These are phyloP conservation scores for Graptemys geographica DNA, from an alignment of 2,797 vertebrate species.

Conservation along the genomic window DNA sequence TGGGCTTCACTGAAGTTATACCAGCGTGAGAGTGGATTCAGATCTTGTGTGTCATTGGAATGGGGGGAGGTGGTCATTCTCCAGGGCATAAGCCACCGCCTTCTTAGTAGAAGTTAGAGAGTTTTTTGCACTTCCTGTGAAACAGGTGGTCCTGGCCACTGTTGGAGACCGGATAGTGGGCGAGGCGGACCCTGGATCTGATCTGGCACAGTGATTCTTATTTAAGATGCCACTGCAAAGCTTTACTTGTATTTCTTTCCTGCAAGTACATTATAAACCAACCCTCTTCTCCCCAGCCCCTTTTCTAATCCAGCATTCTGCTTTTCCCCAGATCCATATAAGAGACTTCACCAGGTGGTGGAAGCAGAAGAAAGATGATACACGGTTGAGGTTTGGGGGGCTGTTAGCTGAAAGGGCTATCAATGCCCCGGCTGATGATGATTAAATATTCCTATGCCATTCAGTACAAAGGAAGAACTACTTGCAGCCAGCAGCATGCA, in stretches of 20 bases:
- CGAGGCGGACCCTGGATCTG: not conserved
- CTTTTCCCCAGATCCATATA: not conserved
- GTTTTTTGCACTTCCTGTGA: not conserved
- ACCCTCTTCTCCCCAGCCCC: not conserved
- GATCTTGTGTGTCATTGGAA: conserved; percentile 6
- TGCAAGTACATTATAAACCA: not conserved
- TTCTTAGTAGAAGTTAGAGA: conserved; percentile 57
- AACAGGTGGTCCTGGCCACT: not conserved
- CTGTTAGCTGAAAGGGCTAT: not conserved
- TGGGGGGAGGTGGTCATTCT: conserved; percentile 25
- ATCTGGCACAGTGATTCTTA: not conserved
- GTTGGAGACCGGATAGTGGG: not conserved
- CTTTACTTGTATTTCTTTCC: not conserved
- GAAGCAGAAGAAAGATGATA: not conserved
- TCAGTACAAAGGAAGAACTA: not conserved
- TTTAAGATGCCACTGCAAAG: conserved; percentile 12
- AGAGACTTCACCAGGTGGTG: not conserved
- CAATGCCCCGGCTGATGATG: not conserved
- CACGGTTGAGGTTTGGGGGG: not conserved
- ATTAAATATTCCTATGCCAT: not conserved
- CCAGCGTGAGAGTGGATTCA: not conserved
- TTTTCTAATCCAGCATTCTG: not conserved
- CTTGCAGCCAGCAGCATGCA: not conserved
- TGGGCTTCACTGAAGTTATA: not conserved
- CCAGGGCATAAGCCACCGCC: conserved; percentile 57